Conservation (phyloP, 2,888 invertebrate species). For the Eurytoma adleriae region DNA sequence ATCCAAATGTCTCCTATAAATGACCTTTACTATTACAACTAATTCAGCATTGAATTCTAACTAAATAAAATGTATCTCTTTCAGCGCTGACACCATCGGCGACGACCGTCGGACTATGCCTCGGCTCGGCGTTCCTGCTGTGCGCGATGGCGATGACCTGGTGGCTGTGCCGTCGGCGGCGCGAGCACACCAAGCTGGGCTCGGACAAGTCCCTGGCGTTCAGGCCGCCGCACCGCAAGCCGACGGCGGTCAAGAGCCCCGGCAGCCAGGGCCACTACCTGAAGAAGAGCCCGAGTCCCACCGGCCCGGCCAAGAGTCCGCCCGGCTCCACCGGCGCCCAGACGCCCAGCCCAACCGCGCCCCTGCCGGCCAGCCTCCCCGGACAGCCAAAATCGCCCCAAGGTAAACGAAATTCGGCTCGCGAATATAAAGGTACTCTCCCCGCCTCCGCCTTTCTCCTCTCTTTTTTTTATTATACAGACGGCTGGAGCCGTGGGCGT, state of each 20-base stretch:
- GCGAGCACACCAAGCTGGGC: slow-evolving; percentile 77
- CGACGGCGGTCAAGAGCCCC: slow-evolving; percentile 91
- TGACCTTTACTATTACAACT: too few species aligned
- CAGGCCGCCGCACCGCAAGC: slow-evolving; percentile 83
- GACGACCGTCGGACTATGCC: slow-evolving; percentile 81
- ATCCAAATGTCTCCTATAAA: too few species aligned
- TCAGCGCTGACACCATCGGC: slow-evolving; percentile 64
- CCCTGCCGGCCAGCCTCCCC: slow-evolving; percentile 60
- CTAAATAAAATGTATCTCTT: neutral
- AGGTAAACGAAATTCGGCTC: slow-evolving; percentile 18
- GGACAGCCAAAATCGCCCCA: slow-evolving; percentile 66
- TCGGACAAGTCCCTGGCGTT: slow-evolving; percentile 81
- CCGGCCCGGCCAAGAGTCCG: slow-evolving; percentile 80
- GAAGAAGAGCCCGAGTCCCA: slow-evolving; percentile 95
- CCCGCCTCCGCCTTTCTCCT: too few species aligned
- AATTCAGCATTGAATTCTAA: neutral
- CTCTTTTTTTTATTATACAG: too few species aligned
- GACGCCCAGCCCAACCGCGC: slow-evolving; percentile 70
- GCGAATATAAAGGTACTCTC: too few species aligned
- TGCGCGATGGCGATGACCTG: slow-evolving; percentile 81
- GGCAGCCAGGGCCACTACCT: slow-evolving; percentile 90
- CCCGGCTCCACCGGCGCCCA: slow-evolving; percentile 77
- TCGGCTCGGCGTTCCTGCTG: slow-evolving; percentile 80
- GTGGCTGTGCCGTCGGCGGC: slow-evolving; percentile 82
- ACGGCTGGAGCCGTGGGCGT: too few species aligned